Percentiles rank a stretch among this genome's conserved stretches.
phyloP scores from a whole-genome alignment of 2,888 invertebrate genomes.

The Omphaloscelis lunosa region DNA sequence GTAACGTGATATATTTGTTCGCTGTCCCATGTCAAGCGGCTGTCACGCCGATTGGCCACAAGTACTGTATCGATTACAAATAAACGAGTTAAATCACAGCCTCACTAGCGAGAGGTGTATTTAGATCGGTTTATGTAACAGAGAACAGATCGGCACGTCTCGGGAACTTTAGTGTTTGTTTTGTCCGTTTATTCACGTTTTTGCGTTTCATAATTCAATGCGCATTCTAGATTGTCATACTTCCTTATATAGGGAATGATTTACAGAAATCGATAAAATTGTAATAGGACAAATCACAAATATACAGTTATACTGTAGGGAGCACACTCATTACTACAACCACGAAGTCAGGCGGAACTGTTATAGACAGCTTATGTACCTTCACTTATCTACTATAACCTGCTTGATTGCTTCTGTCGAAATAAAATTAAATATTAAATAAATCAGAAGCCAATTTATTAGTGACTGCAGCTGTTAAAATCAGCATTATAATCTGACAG shows the following conservation, averaged over 20 bases:
- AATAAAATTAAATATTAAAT: conserved; percentile 34
- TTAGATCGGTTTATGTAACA: conserved; percentile 58
- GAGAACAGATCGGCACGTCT: conserved; percentile 47
- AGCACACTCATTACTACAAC: conserved; percentile 3
- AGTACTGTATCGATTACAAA: conserved; percentile 64
- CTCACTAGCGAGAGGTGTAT: conserved; percentile 46
- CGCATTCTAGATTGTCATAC: not conserved
- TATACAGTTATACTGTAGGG: not conserved
- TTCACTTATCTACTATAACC: conserved; percentile 8
- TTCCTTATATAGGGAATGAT: conserved; percentile 38
- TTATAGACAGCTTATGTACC: conserved; percentile 12
- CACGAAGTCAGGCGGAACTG: not conserved
- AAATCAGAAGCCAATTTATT: conserved; percentile 48
- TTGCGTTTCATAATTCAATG: conserved; percentile 25
- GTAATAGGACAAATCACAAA: not conserved
- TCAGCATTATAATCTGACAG: conserved; percentile 50
- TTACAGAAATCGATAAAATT: conserved; percentile 11
- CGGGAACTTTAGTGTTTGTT: conserved; percentile 36
- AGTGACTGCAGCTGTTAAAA: conserved; percentile 54
- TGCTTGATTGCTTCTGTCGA: conserved; percentile 29
- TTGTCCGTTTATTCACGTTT: conserved; percentile 24
- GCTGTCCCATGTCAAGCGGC: conserved; percentile 59
- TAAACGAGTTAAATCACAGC: conserved; percentile 60
- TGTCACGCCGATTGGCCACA: conserved; percentile 63
- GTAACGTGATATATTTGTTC: conserved; percentile 70